Base-by-base conservation (phyloP, 2,113 vertebrate species). In the Merops nubicus region DNA sequence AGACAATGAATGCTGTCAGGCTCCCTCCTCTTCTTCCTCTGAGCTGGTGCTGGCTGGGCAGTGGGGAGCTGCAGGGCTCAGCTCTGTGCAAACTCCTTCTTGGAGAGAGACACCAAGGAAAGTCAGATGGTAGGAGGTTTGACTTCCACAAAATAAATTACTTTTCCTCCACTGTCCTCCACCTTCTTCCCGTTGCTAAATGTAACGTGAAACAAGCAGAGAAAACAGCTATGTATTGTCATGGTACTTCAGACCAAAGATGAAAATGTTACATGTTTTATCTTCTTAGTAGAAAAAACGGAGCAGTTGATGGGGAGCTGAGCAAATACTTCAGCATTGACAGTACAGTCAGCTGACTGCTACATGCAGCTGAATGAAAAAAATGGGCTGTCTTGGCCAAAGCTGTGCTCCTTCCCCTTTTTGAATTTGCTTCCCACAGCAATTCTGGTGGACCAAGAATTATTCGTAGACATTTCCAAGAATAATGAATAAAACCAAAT, bases 401-500 rank as follows among this genome's bases (percentile, higher is more conserved):
- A 95, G 53, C 22, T 85, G 19, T 79, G 45, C 84, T 96, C 47
- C 40, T 92, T 93, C 53, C 51, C 70, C 29, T 77, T 53, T 79
- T 69, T 72, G 48, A 94, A 88, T 93, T 89, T 89, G 53, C 77
- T 93, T 91, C 53, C 81, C 45, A 3, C 87, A 92, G 74, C 89
- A 95, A 45, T 95, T 93, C 74, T 87, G 79, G 84, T 83, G 65
- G 81, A 94, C 81, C 70, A 64, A 91, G 76, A 94, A 76, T 93
- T 93, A 91, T 95, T 85, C 74, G 38, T 68, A 79, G 65, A 93
- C 68, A 48, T 78, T 95, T 94, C 96, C 94, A 96, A 95, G 91
- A 94, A 85, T 88, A 88, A 89, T 82, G 87, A 82, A 56, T 88
- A 82, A 94, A 94, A 76, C 89, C 74, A 85, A 96, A 89, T 12